phyloP scores from a whole-genome alignment of 2,888 invertebrate genomes.

The Nymphalis c-album region DNA sequence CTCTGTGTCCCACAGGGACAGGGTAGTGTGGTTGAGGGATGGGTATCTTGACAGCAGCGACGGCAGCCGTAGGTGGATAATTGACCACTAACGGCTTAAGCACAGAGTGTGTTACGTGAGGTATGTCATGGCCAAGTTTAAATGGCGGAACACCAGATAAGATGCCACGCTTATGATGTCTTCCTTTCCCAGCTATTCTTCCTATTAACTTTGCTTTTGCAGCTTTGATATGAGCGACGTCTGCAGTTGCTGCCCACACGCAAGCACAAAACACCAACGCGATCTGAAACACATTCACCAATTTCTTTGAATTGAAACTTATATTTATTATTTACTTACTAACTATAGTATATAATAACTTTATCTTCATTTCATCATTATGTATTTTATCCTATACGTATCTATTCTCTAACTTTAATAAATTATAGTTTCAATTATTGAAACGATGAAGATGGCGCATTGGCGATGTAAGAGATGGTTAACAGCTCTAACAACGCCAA shows the following conservation, averaged over 20 bases:
- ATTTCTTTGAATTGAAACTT: background rate
- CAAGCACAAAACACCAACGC: constrained; percentile 62
- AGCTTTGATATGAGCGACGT: constrained; percentile 59
- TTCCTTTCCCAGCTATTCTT: constrained; percentile 51
- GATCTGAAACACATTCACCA: constrained; percentile 67
- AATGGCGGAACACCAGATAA: constrained; percentile 69
- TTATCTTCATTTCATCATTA: too few relatives aligned
- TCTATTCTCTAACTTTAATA: too few relatives aligned
- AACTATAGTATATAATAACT: too few relatives aligned
- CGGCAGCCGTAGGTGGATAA: constrained; percentile 73
- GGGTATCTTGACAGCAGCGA: constrained; percentile 72
- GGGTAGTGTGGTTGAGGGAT: constrained; percentile 62
- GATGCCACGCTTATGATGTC: constrained; percentile 71
- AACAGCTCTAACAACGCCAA: too few relatives aligned
- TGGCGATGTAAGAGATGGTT: too few relatives aligned
- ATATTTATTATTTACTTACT: background rate
- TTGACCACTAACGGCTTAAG: constrained; percentile 73
- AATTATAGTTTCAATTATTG: too few relatives aligned
- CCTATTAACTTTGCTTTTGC: constrained; percentile 60
- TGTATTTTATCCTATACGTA: too few relatives aligned
- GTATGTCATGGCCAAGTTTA: constrained; percentile 76
- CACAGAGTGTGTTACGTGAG: constrained; percentile 72
- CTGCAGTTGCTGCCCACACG: constrained; percentile 55
- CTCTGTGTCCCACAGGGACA: constrained; percentile 62
- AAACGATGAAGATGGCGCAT: background rate